phyloP scores from a whole-genome alignment of 30 jellyfish, hydroid and myxozoan genomes.

The Hydractinia echinata region DNA sequence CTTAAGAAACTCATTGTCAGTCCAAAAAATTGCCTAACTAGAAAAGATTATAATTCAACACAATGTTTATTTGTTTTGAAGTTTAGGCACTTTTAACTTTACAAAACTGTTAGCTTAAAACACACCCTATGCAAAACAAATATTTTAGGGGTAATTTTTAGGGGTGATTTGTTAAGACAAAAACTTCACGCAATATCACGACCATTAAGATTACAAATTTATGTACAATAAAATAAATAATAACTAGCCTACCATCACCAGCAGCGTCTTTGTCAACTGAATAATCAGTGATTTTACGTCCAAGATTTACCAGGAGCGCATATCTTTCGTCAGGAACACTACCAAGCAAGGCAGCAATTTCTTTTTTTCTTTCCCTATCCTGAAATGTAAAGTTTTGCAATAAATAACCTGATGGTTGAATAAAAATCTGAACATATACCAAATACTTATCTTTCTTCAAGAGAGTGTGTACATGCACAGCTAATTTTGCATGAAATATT shows the following conservation, averaged over 20 bases:
- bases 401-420: background rate
- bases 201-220: background rate
- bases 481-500: background rate
- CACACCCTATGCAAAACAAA: background rate
- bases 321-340: slow-evolving; percentile 93
- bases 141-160: background rate
- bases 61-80: no score
- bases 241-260: slow-evolving; percentile 53
- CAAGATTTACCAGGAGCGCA: slow-evolving; percentile 83
- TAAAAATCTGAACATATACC: background rate
- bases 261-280: slow-evolving; percentile 84
- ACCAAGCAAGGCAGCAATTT: slow-evolving; percentile 78
- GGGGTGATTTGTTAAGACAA: background rate
- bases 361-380: slow-evolving; percentile 89
- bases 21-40: no score
- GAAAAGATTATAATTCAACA: no score
- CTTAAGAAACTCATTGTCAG: no score
- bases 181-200: background rate
- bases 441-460: background rate
- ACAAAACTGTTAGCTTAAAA: no score
- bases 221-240: background rate
- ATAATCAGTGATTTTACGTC: slow-evolving; percentile 92
- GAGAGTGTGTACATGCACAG: background rate
- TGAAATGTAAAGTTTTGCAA: background rate
- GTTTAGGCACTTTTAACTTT: no score